Conservation (phyloP, 2,888 invertebrate genomes). For the Dendrolimus houi region DNA sequence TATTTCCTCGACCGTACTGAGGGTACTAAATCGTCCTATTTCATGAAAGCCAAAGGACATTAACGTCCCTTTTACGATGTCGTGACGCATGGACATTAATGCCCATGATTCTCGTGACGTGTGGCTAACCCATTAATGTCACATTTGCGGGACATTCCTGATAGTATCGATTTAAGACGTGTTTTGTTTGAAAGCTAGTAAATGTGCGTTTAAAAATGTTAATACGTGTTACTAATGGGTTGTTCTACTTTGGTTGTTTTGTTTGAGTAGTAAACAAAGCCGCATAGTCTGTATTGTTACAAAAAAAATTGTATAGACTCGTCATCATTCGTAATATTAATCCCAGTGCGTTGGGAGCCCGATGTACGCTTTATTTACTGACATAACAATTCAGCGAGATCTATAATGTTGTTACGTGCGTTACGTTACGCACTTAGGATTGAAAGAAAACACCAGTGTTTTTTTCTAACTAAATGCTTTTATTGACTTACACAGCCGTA, state of each 20-base stretch:
- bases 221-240: background rate
- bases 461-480: too few relatives aligned
- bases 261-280: background rate
- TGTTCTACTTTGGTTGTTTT: background rate
- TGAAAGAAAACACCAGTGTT: too few relatives aligned
- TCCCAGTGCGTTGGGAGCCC: too few relatives aligned
- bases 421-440: too few relatives aligned
- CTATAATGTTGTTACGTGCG: too few relatives aligned
- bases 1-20: background rate
- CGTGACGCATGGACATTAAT: constrained; percentile 6
- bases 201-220: background rate
- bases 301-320: too few relatives aligned
- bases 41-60: constrained; percentile 7
- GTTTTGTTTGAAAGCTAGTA: background rate
- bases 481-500: too few relatives aligned
- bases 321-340: too few relatives aligned
- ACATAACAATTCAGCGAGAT: too few relatives aligned
- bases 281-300: background rate
- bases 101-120: background rate
- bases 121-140: background rate
- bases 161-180: background rate
- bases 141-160: background rate
- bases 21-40: background rate
- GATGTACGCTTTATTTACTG: too few relatives aligned
- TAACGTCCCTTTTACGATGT: constrained; percentile 19